A percentile compares a stretch with the other conserved stretches of the same genome.
phyloP scores from a whole-genome alignment of 2,797 vertebrate genomes.

The Chrysocyon brachyurus region DNA sequence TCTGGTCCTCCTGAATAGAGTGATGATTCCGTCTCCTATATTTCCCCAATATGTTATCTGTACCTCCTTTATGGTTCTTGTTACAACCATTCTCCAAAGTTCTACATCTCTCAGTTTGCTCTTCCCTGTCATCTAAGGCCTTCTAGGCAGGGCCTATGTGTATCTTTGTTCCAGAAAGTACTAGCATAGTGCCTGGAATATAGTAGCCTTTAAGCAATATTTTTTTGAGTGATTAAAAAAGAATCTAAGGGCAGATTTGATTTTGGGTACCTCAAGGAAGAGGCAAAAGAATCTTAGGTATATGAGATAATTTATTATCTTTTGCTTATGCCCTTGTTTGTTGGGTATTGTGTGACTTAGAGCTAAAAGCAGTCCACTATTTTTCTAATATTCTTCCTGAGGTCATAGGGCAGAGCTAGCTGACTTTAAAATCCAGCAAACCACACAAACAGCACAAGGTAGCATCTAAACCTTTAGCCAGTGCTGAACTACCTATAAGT shows the following conservation, averaged over 20 bases:
- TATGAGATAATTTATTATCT: conserved; percentile 1
- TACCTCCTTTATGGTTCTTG: background rate
- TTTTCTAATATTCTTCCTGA: background rate
- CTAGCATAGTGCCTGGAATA: background rate
- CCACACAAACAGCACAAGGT: background rate
- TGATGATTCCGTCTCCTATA: background rate
- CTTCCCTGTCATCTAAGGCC: background rate
- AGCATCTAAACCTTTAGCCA: background rate
- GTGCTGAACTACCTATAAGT: background rate
- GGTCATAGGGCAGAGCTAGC: background rate
- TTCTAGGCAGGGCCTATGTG: background rate
- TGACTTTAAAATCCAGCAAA: background rate
- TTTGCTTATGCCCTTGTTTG: background rate
- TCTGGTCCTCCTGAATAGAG: background rate
- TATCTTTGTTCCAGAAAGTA: background rate
- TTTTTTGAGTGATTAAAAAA: background rate
- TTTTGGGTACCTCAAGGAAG: background rate
- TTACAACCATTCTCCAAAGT: background rate
- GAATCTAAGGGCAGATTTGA: background rate
- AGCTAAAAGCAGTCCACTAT: background rate
- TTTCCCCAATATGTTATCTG: background rate
- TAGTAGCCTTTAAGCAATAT: background rate
- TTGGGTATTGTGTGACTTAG: background rate
- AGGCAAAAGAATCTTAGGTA: background rate
- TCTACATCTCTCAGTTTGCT: background rate